Conservation (phyloP, 2,888 invertebrate genomes). For the Philhelius pedissequus region DNA sequence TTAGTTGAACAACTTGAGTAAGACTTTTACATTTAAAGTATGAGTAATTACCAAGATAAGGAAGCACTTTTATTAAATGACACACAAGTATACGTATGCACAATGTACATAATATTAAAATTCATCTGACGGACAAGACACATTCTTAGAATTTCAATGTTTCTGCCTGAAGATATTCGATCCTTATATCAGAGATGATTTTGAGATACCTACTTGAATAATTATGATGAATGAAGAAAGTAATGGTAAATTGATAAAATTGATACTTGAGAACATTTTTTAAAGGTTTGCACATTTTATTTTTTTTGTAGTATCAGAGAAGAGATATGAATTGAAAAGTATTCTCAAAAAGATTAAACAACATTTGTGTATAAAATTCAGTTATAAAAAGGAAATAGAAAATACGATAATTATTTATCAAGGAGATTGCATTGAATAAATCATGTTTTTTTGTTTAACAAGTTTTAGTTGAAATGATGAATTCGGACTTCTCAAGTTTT, state of each 20-base stretch:
- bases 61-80: not conserved
- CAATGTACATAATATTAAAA: conserved; percentile 39
- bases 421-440: not conserved
- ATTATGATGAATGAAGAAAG: conserved; percentile 9
- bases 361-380: not conserved
- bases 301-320: not conserved
- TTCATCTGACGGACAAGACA: conserved; percentile 9
- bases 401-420: not conserved
- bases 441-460: not conserved
- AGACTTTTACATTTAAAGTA: not conserved
- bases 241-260: conserved; percentile 1
- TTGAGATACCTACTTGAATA: conserved; percentile 21
- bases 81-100: too few relatives aligned
- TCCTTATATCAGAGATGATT: not conserved
- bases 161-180: conserved; percentile 2
- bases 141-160: conserved; percentile 26
- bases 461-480: not conserved
- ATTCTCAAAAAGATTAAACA: not conserved
- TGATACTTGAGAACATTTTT: not conserved
- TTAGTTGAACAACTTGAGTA: not conserved
- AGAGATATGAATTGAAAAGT: not conserved
- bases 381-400: not conserved
- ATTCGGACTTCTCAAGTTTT: not conserved
- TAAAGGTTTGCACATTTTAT: not conserved
- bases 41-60: not conserved